Evolutionary conservation across 2,113 vertebrate genomes (phyloP).

Genomic region (Megalops atlanticus): DNA sequence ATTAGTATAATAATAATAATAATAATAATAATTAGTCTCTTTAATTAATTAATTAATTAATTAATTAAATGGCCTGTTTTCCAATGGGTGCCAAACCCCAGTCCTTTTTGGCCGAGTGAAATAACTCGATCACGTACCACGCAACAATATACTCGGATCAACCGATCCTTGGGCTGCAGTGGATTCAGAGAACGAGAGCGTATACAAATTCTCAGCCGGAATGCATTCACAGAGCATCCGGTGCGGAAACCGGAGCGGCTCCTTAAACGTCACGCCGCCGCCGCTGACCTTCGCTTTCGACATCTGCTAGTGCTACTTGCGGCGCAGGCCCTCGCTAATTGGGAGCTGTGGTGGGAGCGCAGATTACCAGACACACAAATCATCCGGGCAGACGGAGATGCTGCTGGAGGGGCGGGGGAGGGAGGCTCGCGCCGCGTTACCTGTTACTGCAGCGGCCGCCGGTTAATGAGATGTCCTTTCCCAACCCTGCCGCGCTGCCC

Average conservation of each 20-base stretch:
- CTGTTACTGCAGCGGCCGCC: not conserved
- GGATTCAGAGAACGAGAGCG: too few relatives aligned
- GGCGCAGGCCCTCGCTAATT: not conserved
- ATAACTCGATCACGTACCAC: too few relatives aligned
- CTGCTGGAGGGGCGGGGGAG: not conserved
- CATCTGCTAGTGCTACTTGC: slow-evolving; percentile 17
- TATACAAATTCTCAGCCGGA: not conserved
- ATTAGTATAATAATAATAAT: too few relatives aligned
- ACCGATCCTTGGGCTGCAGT: too few relatives aligned
- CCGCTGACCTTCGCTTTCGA: not conserved
- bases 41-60: too few relatives aligned
- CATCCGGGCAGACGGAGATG: slow-evolving; percentile 4
- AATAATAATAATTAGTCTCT: too few relatives aligned
- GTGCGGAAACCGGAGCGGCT: not conserved
- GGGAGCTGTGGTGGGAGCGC: slow-evolving; percentile 24
- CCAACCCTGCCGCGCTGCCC: too few relatives aligned
- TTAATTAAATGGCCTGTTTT: too few relatives aligned
- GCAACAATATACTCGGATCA: too few relatives aligned
- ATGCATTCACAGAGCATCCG: not conserved
- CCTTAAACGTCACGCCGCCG: not conserved
- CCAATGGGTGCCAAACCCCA: too few relatives aligned
- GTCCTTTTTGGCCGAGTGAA: too few relatives aligned
- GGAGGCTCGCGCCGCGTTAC: not conserved
- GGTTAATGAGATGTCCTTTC: not conserved
- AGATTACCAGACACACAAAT: slow-evolving; percentile 31